A percentile compares a stretch with the other conserved stretches of the same genome.
These are phyloP conservation scores for Petrocephalus microphthalmus DNA, from an alignment of 2,113 vertebrate genomes.

Conservation along the genomic window DNA sequence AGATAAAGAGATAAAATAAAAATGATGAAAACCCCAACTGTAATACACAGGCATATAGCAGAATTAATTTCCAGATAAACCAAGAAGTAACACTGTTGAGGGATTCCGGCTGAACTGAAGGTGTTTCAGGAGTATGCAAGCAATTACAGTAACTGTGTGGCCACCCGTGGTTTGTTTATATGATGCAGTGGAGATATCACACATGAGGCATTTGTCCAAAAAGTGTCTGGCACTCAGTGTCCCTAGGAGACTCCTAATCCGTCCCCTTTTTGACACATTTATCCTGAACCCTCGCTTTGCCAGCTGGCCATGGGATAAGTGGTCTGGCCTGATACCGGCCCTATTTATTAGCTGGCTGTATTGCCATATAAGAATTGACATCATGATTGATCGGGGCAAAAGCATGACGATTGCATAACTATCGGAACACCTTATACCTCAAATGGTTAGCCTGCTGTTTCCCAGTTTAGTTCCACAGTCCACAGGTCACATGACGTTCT, in stretches of 20 bases:
- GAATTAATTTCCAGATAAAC: not conserved
- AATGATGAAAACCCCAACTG: not conserved
- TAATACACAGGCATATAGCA: not conserved
- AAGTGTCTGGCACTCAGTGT: not conserved
- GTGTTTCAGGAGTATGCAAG: not conserved
- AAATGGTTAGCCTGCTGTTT: not conserved
- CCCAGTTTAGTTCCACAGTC: not conserved
- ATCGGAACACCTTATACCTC: not conserved
- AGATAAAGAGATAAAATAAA: not conserved
- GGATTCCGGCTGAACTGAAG: not conserved
- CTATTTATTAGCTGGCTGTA: not conserved
- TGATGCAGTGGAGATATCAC: not conserved
- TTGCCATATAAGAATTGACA: not conserved
- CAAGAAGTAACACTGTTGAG: not conserved
- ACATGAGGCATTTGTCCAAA: not conserved
- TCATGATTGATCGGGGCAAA: not conserved
- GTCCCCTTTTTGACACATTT: not conserved
- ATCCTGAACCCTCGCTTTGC: not conserved
- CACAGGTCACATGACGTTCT: not conserved
- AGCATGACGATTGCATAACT: not conserved
- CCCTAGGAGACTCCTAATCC: not conserved
- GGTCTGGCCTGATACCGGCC: not conserved
- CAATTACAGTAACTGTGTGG: not conserved
- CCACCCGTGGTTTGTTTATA: not conserved
- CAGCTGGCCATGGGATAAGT: not conserved